Evolutionary conservation across 1,140 invertebrate genomes (phyloP).

Genomic region (Nasonia vitripennis): DNA sequence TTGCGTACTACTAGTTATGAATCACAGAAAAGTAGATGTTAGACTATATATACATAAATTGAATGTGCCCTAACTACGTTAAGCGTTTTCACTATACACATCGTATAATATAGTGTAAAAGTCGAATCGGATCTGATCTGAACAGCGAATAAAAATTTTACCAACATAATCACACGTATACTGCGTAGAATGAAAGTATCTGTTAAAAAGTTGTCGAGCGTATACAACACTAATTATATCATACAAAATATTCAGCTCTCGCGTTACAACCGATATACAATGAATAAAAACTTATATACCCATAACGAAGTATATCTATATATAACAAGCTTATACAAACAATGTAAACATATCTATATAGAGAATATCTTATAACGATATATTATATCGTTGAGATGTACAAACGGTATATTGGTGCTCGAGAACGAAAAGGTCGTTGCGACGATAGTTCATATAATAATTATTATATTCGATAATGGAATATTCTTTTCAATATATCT

Average conservation of each 20-base stretch:
- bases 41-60: conserved; percentile 25
- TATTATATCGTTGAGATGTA: conserved; percentile 6
- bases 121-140: background rate
- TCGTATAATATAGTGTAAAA: background rate
- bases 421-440: conserved; percentile 14
- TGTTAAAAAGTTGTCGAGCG: background rate
- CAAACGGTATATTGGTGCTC: background rate
- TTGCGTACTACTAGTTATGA: conserved; percentile 27
- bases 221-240: background rate
- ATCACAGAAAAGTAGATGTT: conserved; percentile 49
- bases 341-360: background rate
- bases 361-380: background rate
- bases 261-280: background rate
- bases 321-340: background rate
- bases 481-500: conserved; percentile 36
- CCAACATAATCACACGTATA: background rate
- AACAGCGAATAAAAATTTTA: background rate
- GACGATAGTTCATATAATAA: background rate
- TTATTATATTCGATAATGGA: conserved; percentile 3
- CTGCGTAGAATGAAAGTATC: background rate
- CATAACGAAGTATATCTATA: background rate
- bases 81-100: conserved; percentile 5
- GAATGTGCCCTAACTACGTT: conserved; percentile 29
- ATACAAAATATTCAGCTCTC: background rate
- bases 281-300: background rate